Percentiles rank a stretch among this genome's conserved stretches.
phyloP scores from a whole-genome alignment of 1,140 invertebrate species.

The Pentalonia nigronervosa region DNA sequence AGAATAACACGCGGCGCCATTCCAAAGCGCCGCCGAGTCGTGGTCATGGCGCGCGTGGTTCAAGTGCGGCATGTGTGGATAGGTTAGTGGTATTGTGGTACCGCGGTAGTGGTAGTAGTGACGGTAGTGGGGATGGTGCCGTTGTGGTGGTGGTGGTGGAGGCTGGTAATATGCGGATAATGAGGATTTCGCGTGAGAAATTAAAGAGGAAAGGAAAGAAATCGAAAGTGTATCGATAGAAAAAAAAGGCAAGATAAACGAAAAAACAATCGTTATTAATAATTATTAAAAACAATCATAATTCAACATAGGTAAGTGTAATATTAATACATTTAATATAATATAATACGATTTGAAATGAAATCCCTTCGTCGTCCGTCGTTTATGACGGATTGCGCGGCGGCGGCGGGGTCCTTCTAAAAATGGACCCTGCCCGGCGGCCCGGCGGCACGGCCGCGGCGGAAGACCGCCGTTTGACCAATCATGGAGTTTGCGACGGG shows the following conservation, averaged over 20 bases:
- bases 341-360: conserved; percentile 1
- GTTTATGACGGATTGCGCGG: neutral
- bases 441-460: neutral
- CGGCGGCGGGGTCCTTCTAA: conserved; percentile 45
- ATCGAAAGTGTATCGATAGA: neutral
- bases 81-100: neutral
- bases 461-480: conserved; percentile 39
- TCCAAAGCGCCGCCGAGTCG: neutral
- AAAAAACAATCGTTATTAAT: neutral
- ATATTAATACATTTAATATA: too few species aligned
- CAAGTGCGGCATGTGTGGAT: neutral
- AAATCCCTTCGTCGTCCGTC: neutral
- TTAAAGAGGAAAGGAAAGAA: neutral
- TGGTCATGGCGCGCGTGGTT: neutral
- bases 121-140: neutral
- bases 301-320: neutral
- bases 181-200: neutral
- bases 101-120: neutral
- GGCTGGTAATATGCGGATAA: neutral
- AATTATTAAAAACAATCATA: neutral
- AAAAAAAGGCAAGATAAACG: neutral
- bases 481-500: conserved; percentile 54
- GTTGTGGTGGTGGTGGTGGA: neutral
- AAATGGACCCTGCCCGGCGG: conserved; percentile 37
- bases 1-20: neutral